Base-by-base conservation (phyloP, 2,797 vertebrate species). In the Pterois miles region DNA sequence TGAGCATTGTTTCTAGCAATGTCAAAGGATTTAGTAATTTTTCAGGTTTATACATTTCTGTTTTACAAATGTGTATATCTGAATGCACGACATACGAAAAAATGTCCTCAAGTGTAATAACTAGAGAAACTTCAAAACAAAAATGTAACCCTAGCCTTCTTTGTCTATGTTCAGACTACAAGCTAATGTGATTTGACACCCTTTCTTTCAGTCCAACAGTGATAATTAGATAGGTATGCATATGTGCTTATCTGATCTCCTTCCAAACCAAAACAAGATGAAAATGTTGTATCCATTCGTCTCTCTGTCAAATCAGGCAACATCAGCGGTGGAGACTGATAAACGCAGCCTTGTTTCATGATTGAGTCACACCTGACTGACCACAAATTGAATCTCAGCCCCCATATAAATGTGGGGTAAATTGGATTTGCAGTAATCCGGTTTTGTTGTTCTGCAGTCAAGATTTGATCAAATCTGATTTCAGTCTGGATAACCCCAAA, bases 351-450 rank as follows among this genome's bases (percentile, higher is more conserved):
- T 23, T 78, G 56, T 73, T 66, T 67, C 40, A 66, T 50, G 62
- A 60, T 38, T 29, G 13, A 50, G 43, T 54, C 66, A 71, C 62
- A 71, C 57, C 67, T 77, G 62, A 20, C 48, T 66, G 33, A 63
- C 33, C 27, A 40, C 56, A 72, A 71, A 78, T 78, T 75, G 36
- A 75, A 75, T 83, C 53, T 48, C 38, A 62, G 14, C 33, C 20
- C 2, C 2, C 22, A 10, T 54, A 27, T 63, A 29, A 65, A 65
- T 65, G 4, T 33, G 29, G 18, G 34, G 2, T 73, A 23, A 50
- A 70, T 79, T 64, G 20, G 58, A 81, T 75, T 65, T 63, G 20
- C 46, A 43, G 5, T 60, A 22, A 50, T 53, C 7, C 5, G 52
- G 11, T 69, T 74, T 64, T 31, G 7, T 79, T 40, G 31, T 66